Conservation (phyloP, 2,888 invertebrate species). For the Eupsilia transversa region DNA sequence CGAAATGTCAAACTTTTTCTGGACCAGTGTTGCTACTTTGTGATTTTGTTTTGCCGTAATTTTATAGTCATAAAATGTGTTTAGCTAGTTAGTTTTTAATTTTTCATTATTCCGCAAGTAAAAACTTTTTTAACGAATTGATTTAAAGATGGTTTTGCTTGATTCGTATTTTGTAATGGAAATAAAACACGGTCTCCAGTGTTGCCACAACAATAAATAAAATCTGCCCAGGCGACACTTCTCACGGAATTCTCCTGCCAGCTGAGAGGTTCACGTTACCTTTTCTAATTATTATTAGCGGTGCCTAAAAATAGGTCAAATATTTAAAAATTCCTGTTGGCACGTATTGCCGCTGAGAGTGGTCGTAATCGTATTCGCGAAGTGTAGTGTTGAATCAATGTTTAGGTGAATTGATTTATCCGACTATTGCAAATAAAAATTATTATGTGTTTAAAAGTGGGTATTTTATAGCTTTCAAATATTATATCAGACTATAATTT, state of each 20-base stretch:
- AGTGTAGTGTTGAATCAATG: conserved; percentile 71
- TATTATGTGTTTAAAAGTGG: conserved; percentile 7
- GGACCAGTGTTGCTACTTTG: conserved; percentile 77
- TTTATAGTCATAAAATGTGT: background rate
- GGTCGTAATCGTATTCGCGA: conserved; percentile 82
- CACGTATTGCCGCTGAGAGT: conserved; percentile 81
- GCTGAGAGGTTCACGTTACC: conserved; percentile 89
- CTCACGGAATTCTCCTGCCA: conserved; percentile 76
- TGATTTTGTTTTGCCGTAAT: conserved; percentile 63
- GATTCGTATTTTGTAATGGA: background rate
- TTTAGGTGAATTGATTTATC: conserved; percentile 61
- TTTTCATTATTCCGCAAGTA: background rate
- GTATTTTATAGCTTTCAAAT: conserved; percentile 18
- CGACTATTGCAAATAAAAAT: conserved; percentile 34
- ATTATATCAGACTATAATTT: background rate
- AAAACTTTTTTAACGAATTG: background rate
- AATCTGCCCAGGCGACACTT: conserved; percentile 69
- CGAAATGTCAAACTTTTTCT: conserved; percentile 84
- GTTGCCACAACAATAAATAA: conserved; percentile 73
- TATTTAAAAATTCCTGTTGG: conserved; percentile 88
- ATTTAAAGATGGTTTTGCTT: background rate
- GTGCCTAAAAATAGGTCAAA: conserved; percentile 89
- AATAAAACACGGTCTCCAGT: conserved; percentile 45
- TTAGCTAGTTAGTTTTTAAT: background rate
- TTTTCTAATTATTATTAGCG: conserved; percentile 90